phyloP scores from a whole-genome alignment of 2,113 vertebrate genomes.

The Hyperopisus bebe region DNA sequence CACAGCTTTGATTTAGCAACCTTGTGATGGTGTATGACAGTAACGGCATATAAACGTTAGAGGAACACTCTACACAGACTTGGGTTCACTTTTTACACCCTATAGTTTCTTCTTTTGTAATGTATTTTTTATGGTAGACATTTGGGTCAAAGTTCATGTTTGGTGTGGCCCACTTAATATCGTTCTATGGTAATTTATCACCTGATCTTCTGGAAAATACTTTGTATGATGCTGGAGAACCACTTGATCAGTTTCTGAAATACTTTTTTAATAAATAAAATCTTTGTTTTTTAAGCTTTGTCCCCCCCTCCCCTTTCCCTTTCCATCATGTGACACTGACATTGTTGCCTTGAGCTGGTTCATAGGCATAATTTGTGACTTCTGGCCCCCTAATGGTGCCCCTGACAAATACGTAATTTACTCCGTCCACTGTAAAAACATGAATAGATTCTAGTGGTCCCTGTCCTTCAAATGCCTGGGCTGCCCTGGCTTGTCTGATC shows the following conservation, averaged over 20 bases:
- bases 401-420: background rate
- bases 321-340: background rate
- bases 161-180: background rate
- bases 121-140: background rate
- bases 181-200: background rate
- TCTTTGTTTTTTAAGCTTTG: conserved; percentile 21
- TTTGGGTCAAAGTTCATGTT: conserved; percentile 17
- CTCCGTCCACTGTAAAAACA: background rate
- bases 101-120: background rate
- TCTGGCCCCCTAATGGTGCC: background rate
- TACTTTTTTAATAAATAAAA: conserved; percentile 29
- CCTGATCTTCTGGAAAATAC: background rate
- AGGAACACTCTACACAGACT: background rate
- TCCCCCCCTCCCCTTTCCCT: background rate
- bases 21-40: background rate
- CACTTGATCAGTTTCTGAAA: conserved; percentile 13
- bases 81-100: background rate
- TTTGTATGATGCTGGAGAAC: background rate
- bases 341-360: background rate
- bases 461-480: background rate
- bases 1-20: background rate
- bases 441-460: background rate
- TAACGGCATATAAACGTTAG: background rate
- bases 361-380: background rate
- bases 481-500: background rate